phyloP scores from a whole-genome alignment of 1,140 invertebrate species.

The Lepidurus couesii region DNA sequence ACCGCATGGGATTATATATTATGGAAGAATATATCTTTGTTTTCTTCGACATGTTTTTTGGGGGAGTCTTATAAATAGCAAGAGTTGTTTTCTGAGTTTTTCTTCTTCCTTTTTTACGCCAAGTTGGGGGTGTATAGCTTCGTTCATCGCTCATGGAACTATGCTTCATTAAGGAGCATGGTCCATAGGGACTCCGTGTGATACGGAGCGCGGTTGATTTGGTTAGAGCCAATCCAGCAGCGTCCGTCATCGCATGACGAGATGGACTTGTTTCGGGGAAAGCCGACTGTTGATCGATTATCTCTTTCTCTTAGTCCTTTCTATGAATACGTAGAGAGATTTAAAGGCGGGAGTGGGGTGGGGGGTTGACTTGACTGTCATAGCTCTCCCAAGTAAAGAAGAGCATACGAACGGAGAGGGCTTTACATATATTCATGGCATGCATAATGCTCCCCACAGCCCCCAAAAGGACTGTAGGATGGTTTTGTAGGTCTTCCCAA shows the following conservation, averaged over 20 bases:
- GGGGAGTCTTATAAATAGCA: no score
- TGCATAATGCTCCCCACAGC: slow-evolving; percentile 4
- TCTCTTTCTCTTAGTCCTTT: neutral
- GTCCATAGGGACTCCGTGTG: slow-evolving; percentile 17
- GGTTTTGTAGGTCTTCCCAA: neutral
- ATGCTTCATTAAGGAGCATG: neutral
- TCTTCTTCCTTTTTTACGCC: neutral
- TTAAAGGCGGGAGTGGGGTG: neutral
- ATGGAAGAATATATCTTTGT: no score
- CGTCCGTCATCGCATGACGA: slow-evolving; percentile 17
- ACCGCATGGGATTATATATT: no score
- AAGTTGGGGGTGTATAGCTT: neutral
- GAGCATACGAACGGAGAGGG: slow-evolving; percentile 4
- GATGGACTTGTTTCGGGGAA: neutral
- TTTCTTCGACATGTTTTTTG: no score
- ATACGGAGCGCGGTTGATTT: slow-evolving; percentile 21
- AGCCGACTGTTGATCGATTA: slow-evolving; percentile 21
- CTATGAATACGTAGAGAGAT: slow-evolving; percentile 7
- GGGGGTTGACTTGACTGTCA: neutral
- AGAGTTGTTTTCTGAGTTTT: no score
- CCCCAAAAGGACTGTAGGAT: neutral
- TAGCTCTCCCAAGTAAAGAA: neutral
- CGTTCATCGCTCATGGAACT: slow-evolving; percentile 3
- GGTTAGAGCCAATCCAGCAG: neutral
- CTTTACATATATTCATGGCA: neutral